phyloP scores from a whole-genome alignment of 2,888 invertebrate genomes.

The Macrosoma leucophasiata region DNA sequence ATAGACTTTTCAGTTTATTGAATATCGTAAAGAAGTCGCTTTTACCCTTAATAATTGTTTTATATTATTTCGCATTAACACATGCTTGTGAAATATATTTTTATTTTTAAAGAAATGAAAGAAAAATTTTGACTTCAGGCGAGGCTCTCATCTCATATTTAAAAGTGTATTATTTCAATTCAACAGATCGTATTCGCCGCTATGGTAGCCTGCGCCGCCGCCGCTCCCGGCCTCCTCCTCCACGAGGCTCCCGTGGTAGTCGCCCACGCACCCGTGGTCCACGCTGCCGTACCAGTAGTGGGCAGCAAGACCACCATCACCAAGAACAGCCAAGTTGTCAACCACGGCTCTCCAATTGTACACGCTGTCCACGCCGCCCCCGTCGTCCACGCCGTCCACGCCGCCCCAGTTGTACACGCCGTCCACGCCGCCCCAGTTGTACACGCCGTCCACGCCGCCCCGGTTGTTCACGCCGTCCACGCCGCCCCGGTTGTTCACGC shows the following conservation, averaged over 20 bases:
- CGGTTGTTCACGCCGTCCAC: slow-evolving; percentile 33
- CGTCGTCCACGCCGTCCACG: slow-evolving; percentile 32
- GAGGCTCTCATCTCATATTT: no score
- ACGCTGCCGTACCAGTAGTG: slow-evolving; percentile 39
- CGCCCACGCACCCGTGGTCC: slow-evolving; percentile 50
- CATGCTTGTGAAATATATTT: no score
- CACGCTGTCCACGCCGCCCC: slow-evolving; percentile 42
- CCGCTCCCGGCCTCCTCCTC: slow-evolving; percentile 59
- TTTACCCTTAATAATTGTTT: no score
- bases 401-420: slow-evolving; percentile 39
- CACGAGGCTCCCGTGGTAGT: slow-evolving; percentile 54
- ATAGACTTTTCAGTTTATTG: no score
- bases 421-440: slow-evolving; percentile 32
- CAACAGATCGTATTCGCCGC: slow-evolving; percentile 71
- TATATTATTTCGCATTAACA: no score
- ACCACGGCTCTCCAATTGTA: slow-evolving; percentile 56
- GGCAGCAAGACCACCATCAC: slow-evolving; percentile 61
- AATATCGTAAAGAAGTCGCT: no score
- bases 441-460: slow-evolving; percentile 38
- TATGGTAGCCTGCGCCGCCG: slow-evolving; percentile 66
- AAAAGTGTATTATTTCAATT: no score
- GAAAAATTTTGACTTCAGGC: no score
- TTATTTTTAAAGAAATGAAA: no score
- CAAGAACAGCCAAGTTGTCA: slow-evolving; percentile 64
- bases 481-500: slow-evolving; percentile 35